phyloP scores from a whole-genome alignment of 2,888 invertebrate genomes.

The Rhaphigaster nebulosa region DNA sequence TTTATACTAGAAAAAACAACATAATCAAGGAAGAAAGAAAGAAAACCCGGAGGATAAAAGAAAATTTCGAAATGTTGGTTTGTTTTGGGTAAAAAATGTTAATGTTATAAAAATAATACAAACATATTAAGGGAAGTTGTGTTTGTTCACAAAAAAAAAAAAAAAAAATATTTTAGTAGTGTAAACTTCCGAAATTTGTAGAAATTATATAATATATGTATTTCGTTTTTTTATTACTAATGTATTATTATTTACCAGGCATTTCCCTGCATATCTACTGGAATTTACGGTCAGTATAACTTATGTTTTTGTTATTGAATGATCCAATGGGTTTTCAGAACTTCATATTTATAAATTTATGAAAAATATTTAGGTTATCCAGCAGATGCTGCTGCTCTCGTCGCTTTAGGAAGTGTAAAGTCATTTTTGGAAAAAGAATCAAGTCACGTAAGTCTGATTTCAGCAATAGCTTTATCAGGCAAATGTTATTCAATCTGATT shows the following conservation, averaged over 20 bases:
- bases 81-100: no score
- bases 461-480: neutral
- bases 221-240: neutral
- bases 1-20: no score
- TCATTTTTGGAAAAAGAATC: slow-evolving; percentile 75
- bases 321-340: neutral
- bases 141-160: no score
- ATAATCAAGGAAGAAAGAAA: no score
- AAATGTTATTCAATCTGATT: neutral
- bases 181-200: no score
- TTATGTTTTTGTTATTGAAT: slow-evolving; percentile 8
- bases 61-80: no score
- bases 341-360: neutral
- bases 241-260: slow-evolving; percentile 71
- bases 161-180: no score
- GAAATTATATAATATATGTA: no score
- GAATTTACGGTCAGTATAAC: slow-evolving; percentile 81
- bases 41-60: no score
- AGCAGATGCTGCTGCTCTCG: slow-evolving; percentile 80
- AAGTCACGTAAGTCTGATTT: slow-evolving; percentile 68
- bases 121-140: no score
- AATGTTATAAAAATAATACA: no score
- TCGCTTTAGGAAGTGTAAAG: slow-evolving; percentile 79
- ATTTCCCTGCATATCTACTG: slow-evolving; percentile 92
- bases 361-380: slow-evolving; percentile 76